These are phyloP conservation scores for Phalanger gymnotis DNA, from an alignment of 2,797 vertebrate species.

Conservation along the genomic window DNA sequence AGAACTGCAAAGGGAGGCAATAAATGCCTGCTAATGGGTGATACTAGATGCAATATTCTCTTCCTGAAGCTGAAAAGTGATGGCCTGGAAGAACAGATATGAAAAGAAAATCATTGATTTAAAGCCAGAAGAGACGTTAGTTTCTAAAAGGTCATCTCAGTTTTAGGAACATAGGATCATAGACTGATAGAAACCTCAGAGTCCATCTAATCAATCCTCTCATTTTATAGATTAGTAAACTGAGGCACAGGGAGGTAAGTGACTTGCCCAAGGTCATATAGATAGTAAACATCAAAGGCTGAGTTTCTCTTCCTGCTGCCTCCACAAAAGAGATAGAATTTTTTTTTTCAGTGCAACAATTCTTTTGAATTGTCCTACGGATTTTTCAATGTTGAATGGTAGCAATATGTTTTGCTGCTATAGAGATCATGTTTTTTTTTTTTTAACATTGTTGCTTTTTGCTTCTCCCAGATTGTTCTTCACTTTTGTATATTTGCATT, in stretches of 20 bases:
- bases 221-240: background rate
- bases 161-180: background rate
- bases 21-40: background rate
- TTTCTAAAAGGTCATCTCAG: background rate
- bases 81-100: background rate
- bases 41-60: background rate
- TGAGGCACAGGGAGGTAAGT: background rate
- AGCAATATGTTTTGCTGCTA: background rate
- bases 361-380: background rate
- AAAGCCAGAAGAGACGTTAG: background rate
- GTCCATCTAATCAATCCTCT: background rate
- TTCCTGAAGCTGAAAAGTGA: background rate
- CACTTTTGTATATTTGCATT: background rate
- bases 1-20: background rate
- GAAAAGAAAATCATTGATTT: background rate
- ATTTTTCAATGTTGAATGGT: background rate
- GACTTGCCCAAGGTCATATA: background rate
- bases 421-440: background rate
- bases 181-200: background rate
- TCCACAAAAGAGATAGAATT: background rate
- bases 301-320: background rate
- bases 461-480: background rate
- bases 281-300: background rate
- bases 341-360: background rate
- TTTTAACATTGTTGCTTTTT: background rate